phyloP scores from a whole-genome alignment of 1,140 invertebrate genomes.

The Drosophila eugracilis region DNA sequence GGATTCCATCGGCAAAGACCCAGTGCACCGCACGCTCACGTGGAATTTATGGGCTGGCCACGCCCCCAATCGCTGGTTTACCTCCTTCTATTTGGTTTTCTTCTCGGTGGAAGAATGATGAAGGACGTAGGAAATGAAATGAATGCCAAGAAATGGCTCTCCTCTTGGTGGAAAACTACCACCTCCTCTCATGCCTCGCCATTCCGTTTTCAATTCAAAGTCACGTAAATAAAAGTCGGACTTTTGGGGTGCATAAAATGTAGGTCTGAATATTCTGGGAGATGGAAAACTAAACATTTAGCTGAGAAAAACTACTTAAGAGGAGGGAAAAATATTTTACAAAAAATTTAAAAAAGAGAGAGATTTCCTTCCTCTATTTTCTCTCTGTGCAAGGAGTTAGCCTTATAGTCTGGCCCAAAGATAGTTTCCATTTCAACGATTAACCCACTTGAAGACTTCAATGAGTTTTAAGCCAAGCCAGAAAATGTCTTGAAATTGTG shows the following conservation, averaged over 20 bases:
- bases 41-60: slow-evolving; percentile 69
- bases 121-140: slow-evolving; percentile 60
- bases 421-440: slow-evolving; percentile 1
- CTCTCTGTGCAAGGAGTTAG: not conserved
- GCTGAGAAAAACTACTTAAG: not conserved
- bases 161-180: slow-evolving; percentile 7
- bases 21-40: slow-evolving; percentile 43
- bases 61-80: slow-evolving; percentile 45
- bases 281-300: slow-evolving; percentile 5
- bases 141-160: slow-evolving; percentile 52
- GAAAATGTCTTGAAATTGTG: slow-evolving; percentile 17
- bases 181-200: not conserved
- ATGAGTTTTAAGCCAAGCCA: not conserved
- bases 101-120: slow-evolving; percentile 15
- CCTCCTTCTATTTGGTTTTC: slow-evolving; percentile 36
- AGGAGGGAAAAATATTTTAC: not conserved
- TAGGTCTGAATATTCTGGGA: slow-evolving; percentile 1
- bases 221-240: slow-evolving; percentile 44
- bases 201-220: slow-evolving; percentile 36
- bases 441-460: slow-evolving; percentile 13
- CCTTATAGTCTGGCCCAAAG: not conserved
- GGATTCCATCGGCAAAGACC: not conserved
- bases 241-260: slow-evolving; percentile 29
- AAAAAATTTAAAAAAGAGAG: too few species aligned
- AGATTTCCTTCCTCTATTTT: too few species aligned